phyloP scores from a whole-genome alignment of 2,113 vertebrate species.

The Sorex araneus region DNA sequence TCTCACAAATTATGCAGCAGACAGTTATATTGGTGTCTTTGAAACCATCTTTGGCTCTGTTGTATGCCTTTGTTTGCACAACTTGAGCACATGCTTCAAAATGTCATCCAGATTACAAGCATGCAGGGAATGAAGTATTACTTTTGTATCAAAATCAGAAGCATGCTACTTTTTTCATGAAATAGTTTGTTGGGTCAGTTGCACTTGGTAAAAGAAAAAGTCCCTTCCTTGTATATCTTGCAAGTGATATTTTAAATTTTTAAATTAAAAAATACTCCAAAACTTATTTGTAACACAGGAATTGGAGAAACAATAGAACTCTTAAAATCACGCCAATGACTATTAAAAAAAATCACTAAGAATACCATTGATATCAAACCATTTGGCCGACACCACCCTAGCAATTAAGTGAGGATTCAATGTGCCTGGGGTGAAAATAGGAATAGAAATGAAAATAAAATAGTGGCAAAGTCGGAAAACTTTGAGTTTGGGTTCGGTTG shows the following conservation, averaged over 20 bases:
- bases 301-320: constrained; percentile 26
- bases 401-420: constrained; percentile 20
- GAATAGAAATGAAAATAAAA: constrained; percentile 52
- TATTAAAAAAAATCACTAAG: constrained; percentile 63
- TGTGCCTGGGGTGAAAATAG: constrained; percentile 39
- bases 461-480: constrained; percentile 47
- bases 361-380: constrained; percentile 48
- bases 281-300: constrained; percentile 30
- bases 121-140: constrained; percentile 70
- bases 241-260: neutral
- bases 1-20: constrained; percentile 79
- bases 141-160: constrained; percentile 59
- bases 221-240: constrained; percentile 8
- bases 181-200: neutral
- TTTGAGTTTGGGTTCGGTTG: constrained; percentile 67
- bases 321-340: constrained; percentile 42
- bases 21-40: constrained; percentile 81
- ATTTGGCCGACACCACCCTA: constrained; percentile 60
- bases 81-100: constrained; percentile 79
- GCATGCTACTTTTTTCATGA: constrained; percentile 50
- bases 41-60: constrained; percentile 81
- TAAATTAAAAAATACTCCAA: constrained; percentile 37
- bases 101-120: constrained; percentile 80
- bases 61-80: constrained; percentile 81
- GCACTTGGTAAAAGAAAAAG: neutral